These are phyloP conservation scores for Sitobion miscanthi DNA, from an alignment of 1,140 invertebrate species.

Conservation along the genomic window DNA sequence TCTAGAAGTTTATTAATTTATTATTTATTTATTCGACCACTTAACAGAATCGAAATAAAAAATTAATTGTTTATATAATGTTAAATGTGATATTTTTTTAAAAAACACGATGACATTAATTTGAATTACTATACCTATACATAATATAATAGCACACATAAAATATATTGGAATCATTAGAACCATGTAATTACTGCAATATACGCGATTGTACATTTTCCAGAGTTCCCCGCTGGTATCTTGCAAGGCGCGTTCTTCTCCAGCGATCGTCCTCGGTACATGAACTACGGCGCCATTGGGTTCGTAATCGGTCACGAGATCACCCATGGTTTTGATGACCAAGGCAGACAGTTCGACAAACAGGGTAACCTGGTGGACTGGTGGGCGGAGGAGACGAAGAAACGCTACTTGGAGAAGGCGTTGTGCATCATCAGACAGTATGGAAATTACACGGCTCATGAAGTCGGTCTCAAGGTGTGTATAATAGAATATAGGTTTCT, in stretches of 20 bases:
- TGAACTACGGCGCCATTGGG: conserved; percentile 85
- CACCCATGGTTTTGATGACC: conserved; percentile 81
- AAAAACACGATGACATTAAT: not conserved
- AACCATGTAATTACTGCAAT: not conserved
- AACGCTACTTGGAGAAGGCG: conserved; percentile 68
- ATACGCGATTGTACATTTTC: not conserved
- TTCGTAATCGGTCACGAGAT: conserved; percentile 94
- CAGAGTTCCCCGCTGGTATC: conserved; percentile 79
- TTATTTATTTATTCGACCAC: too few relatives aligned
- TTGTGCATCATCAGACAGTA: conserved; percentile 77
- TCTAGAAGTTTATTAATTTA: too few relatives aligned
- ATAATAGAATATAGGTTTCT: not conserved
- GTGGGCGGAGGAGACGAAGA: conserved; percentile 70
- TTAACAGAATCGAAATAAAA: too few relatives aligned
- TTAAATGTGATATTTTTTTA: too few relatives aligned
- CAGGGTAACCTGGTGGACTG: conserved; percentile 72
- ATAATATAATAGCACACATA: too few relatives aligned
- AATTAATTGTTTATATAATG: too few relatives aligned
- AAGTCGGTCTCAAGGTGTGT: conserved; percentile 69
- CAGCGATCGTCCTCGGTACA: conserved; percentile 73
- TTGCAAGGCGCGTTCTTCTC: conserved; percentile 77
- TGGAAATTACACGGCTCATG: conserved; percentile 69
- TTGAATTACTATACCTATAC: not conserved
- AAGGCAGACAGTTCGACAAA: conserved; percentile 72
- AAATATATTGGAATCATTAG: too few relatives aligned